phyloP scores from a whole-genome alignment of 2,888 invertebrate species.

The Acrocera orbiculus region DNA sequence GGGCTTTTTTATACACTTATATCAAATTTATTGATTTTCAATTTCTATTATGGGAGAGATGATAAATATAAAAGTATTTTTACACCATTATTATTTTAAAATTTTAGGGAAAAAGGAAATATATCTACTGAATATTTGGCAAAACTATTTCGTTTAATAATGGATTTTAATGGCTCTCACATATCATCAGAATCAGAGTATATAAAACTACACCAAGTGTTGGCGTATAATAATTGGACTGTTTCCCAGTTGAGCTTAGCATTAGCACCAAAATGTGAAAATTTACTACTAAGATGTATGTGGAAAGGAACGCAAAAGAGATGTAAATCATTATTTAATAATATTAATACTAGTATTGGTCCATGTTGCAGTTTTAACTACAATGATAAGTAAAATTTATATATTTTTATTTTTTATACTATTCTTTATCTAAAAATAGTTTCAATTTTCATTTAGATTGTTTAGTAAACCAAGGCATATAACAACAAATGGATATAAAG shows the following conservation, averaged over 20 bases:
- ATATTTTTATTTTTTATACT: slow-evolving; percentile 1
- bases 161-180: slow-evolving; percentile 13
- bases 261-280: slow-evolving; percentile 35
- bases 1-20: too few species aligned
- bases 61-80: too few species aligned
- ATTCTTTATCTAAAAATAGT: background rate
- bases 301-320: slow-evolving; percentile 38
- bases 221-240: slow-evolving; percentile 16
- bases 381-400: slow-evolving; percentile 19
- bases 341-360: slow-evolving; percentile 33
- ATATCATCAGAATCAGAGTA: slow-evolving; percentile 10
- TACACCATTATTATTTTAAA: too few species aligned
- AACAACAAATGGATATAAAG: slow-evolving; percentile 50
- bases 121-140: slow-evolving; percentile 15
- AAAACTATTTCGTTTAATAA: slow-evolving; percentile 14
- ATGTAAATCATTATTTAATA: slow-evolving; percentile 36
- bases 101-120: too few species aligned
- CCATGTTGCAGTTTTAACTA: slow-evolving; percentile 50
- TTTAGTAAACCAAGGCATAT: slow-evolving; percentile 37
- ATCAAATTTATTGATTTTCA: too few species aligned
- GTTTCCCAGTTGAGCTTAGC: slow-evolving; percentile 15
- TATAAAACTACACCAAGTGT: slow-evolving; percentile 12
- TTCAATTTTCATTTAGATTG: background rate
- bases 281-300: slow-evolving; percentile 36
- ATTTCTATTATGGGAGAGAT: too few species aligned